Conservation (phyloP, 2,888 invertebrate species). For the Lasioglossum malachurum region DNA sequence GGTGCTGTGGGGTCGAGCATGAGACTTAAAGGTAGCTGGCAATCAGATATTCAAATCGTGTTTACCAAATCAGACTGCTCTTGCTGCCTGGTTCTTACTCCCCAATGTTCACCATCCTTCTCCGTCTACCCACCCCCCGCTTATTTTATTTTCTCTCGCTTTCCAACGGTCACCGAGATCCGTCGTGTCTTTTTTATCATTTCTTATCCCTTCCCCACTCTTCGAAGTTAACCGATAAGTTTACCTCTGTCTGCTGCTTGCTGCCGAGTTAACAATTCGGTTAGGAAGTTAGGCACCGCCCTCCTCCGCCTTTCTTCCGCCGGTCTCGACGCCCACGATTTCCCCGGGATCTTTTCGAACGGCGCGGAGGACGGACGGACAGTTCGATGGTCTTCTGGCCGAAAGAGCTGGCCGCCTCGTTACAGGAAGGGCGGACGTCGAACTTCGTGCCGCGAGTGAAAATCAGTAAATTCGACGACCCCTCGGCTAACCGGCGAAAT, state of each 20-base stretch:
- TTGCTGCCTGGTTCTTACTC: constrained; percentile 15
- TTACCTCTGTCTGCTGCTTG: constrained; percentile 71
- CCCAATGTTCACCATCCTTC: constrained; percentile 24
- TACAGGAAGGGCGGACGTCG: constrained; percentile 55
- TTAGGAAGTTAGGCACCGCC: constrained; percentile 78
- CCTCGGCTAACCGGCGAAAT: constrained; percentile 41
- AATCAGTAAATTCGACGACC: constrained; percentile 69
- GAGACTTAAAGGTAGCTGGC: constrained; percentile 65
- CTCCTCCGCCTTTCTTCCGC: constrained; percentile 33
- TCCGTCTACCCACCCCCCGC: not conserved
- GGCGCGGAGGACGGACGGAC: constrained; percentile 27
- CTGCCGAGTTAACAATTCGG: constrained; percentile 81
- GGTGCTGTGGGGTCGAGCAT: constrained; percentile 36
- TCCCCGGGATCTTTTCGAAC: constrained; percentile 61
- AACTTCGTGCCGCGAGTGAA: constrained; percentile 70
- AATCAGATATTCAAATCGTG: constrained; percentile 82
- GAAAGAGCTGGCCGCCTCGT: constrained; percentile 62
- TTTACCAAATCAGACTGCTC: constrained; percentile 76
- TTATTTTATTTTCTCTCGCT: constrained; percentile 37
- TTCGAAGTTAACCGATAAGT: constrained; percentile 79
- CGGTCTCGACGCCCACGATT: constrained; percentile 19
- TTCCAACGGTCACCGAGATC: constrained; percentile 8
- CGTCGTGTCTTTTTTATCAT: constrained; percentile 17
- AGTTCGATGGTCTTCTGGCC: constrained; percentile 65
- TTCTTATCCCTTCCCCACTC: constrained; percentile 35